A percentile compares a stretch with the other conserved stretches of the same genome.
Conservation (phyloP, 1,140 invertebrate genomes). For the Psilanteris sp. region DNA sequence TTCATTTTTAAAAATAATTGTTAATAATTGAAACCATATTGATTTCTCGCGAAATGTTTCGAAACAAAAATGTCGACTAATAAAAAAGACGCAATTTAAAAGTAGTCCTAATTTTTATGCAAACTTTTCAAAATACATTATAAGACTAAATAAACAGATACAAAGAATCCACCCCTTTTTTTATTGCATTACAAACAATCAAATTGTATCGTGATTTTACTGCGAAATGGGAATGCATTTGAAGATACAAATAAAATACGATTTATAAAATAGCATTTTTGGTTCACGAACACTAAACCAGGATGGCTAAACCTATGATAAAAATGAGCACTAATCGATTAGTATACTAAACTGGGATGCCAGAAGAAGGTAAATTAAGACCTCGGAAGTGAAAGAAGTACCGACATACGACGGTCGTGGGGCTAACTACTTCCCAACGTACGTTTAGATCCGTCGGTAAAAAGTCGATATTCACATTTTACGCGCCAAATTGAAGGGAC, state of each 20-base stretch:
- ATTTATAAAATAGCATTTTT: too few relatives aligned
- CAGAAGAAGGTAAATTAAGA: conserved; percentile 11
- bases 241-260: too few relatives aligned
- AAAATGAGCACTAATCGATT: too few relatives aligned
- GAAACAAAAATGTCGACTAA: conserved; percentile 20
- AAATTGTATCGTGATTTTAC: too few relatives aligned
- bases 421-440: not conserved
- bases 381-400: not conserved
- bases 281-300: too few relatives aligned
- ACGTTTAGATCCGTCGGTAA: conserved; percentile 13
- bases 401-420: conserved; percentile 1
- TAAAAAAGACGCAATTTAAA: conserved; percentile 20
- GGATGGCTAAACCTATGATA: not conserved
- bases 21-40: conserved; percentile 23
- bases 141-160: too few relatives aligned
- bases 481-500: not conserved
- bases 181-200: too few relatives aligned
- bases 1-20: conserved; percentile 44
- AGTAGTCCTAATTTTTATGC: too few relatives aligned
- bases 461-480: not conserved
- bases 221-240: too few relatives aligned
- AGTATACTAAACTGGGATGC: too few relatives aligned
- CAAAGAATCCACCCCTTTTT: too few relatives aligned
- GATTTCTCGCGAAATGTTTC: conserved; percentile 14
- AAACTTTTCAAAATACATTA: too few relatives aligned